Conservation (phyloP, 2,888 invertebrate genomes). For the Chymomyza fuscimana region DNA sequence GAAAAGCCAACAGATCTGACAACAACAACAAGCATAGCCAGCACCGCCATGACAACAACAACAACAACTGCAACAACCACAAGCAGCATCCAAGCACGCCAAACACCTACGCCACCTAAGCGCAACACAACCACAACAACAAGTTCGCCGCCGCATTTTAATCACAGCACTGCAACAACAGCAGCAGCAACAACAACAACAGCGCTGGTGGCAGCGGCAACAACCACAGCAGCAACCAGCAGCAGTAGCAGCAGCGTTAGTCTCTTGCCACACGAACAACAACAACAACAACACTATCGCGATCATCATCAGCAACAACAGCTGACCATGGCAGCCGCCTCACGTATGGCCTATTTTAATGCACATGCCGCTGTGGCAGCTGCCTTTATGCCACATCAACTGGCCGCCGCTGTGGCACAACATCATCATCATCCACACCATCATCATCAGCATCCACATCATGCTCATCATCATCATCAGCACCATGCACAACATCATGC, state of each 20-base stretch:
- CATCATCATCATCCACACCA: conserved; percentile 55
- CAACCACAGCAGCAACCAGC: conserved; percentile 16
- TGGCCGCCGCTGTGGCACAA: conserved; percentile 80
- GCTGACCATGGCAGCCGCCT: conserved; percentile 81
- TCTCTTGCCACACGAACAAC: conserved; percentile 48
- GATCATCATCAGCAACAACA: conserved; percentile 53
- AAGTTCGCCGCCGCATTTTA: background rate
- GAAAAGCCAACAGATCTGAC: conserved; percentile 35
- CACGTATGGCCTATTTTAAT: conserved; percentile 93
- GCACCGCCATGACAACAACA: conserved; percentile 14
- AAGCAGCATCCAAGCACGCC: conserved; percentile 25
- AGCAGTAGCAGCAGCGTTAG: conserved; percentile 40
- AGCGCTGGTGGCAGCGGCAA: conserved; percentile 5
- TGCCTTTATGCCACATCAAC: conserved; percentile 89
- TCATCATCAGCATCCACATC: conserved; percentile 33
- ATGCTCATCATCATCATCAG: conserved; percentile 29
- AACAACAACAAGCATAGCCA: conserved; percentile 23
- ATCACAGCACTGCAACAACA: conserved; percentile 20
- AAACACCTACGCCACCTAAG: conserved; percentile 34
- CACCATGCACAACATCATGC: conserved; percentile 36
- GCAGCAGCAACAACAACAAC: conserved; percentile 36
- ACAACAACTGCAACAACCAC: conserved; percentile 9
- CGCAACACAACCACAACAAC: conserved; percentile 11
- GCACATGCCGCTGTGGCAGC: conserved; percentile 95
- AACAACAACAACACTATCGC: conserved; percentile 54